A percentile compares a stretch with the other conserved stretches of the same genome.
phyloP scores from a whole-genome alignment of 2,888 invertebrate genomes.

The Callimorpha dominula region DNA sequence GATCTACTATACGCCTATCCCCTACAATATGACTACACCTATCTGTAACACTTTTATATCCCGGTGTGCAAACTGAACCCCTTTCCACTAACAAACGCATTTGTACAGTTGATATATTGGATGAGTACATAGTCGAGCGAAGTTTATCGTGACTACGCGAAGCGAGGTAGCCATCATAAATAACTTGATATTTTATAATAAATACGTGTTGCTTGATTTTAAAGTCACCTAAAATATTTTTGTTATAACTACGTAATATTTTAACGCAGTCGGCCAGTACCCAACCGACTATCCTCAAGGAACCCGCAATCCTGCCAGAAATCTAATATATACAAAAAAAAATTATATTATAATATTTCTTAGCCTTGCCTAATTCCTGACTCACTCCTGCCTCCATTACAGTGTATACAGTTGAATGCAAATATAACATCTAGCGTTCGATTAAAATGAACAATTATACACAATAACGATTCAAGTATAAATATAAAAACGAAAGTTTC shows the following conservation, averaged over 20 bases:
- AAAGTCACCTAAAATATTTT: background rate
- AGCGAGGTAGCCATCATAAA: too few relatives aligned
- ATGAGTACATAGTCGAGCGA: background rate
- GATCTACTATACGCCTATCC: too few relatives aligned
- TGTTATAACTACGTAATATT: too few relatives aligned
- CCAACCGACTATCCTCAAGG: background rate
- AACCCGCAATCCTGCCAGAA: background rate
- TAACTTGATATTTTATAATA: background rate
- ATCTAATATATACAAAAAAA: slow-evolving; percentile 1
- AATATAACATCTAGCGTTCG: slow-evolving; percentile 57
- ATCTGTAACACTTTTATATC: background rate
- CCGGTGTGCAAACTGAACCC: background rate
- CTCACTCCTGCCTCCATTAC: background rate
- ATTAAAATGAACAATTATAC: slow-evolving; percentile 51
- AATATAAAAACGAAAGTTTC: slow-evolving; percentile 26
- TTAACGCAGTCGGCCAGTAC: background rate
- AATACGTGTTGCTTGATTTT: background rate
- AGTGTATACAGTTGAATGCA: slow-evolving; percentile 22
- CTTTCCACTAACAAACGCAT: background rate
- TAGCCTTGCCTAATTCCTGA: background rate
- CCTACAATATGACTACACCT: background rate
- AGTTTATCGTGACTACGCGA: too few relatives aligned
- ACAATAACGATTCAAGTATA: slow-evolving; percentile 43
- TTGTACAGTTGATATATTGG: background rate
- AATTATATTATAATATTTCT: background rate